phyloP scores from a whole-genome alignment of 2,797 vertebrate species.

The Falco novaeseelandiae region DNA sequence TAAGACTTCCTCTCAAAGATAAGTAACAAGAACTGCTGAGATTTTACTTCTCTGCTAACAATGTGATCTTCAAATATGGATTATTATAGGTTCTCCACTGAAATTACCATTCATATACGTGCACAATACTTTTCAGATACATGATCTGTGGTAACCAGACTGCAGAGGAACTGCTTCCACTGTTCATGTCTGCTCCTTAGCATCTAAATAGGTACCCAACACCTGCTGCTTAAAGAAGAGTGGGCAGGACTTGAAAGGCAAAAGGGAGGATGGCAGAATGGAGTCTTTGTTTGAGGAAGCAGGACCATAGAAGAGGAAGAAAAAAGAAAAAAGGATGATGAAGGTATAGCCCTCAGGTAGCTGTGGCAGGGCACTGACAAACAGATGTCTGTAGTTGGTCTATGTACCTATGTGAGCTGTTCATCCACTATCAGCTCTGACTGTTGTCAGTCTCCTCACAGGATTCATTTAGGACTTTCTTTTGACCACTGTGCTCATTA shows the following conservation, averaged over 20 bases:
- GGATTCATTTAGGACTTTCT: not conserved
- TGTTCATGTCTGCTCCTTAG: not conserved
- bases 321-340: not conserved
- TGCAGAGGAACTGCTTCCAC: not conserved
- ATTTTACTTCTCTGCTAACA: not conserved
- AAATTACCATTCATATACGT: not conserved
- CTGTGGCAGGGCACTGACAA: not conserved
- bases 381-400: not conserved
- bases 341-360: not conserved
- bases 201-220: not conserved
- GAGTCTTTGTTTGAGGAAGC: not conserved
- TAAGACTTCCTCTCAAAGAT: not conserved
- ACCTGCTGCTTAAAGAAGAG: not conserved
- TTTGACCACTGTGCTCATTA: not conserved
- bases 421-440: not conserved
- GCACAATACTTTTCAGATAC: not conserved
- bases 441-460: not conserved
- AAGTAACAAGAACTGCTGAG: not conserved
- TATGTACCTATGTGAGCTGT: not conserved
- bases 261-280: not conserved
- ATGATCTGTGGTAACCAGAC: not conserved
- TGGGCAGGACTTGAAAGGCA: not conserved
- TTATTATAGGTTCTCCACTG: not conserved
- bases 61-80: not conserved
- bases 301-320: not conserved